Conservation (phyloP, 2,113 vertebrate genomes). For the Channa maculata region DNA sequence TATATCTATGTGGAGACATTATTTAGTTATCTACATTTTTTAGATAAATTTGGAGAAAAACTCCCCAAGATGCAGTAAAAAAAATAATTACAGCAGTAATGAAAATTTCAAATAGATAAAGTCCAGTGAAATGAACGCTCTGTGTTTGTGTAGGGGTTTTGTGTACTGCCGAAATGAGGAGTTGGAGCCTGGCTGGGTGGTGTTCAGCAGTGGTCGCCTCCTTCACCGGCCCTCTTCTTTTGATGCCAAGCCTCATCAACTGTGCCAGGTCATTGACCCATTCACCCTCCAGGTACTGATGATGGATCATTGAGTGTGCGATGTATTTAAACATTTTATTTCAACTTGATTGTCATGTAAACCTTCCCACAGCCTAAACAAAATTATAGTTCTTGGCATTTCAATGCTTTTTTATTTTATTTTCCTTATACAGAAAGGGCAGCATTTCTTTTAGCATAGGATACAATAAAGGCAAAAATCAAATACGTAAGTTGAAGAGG, state of each 20-base stretch:
- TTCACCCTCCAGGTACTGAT: conserved; percentile 93
- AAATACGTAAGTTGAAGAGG: not conserved
- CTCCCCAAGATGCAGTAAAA: too few relatives aligned
- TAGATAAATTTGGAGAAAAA: too few relatives aligned
- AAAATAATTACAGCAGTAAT: not conserved
- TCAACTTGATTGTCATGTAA: too few relatives aligned
- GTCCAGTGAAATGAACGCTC: conserved; percentile 11
- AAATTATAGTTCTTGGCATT: not conserved
- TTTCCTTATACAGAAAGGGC: not conserved
- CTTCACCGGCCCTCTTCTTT: conserved; percentile 95
- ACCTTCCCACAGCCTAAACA: not conserved
- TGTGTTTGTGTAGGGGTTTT: conserved; percentile 88
- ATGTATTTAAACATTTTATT: too few relatives aligned
- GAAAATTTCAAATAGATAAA: not conserved
- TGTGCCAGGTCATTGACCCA: conserved; percentile 96
- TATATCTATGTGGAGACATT: too few relatives aligned
- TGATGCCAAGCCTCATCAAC: conserved; percentile 95
- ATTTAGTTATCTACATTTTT: too few relatives aligned
- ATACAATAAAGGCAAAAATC: not conserved
- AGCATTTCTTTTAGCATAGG: not conserved
- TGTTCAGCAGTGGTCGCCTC: conserved; percentile 88
- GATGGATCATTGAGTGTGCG: too few relatives aligned
- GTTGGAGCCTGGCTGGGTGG: conserved; percentile 94
- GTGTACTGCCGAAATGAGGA: conserved; percentile 98
- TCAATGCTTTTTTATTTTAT: not conserved